phyloP scores from a whole-genome alignment of 2,888 invertebrate genomes.

The Palloptera scutellata region DNA sequence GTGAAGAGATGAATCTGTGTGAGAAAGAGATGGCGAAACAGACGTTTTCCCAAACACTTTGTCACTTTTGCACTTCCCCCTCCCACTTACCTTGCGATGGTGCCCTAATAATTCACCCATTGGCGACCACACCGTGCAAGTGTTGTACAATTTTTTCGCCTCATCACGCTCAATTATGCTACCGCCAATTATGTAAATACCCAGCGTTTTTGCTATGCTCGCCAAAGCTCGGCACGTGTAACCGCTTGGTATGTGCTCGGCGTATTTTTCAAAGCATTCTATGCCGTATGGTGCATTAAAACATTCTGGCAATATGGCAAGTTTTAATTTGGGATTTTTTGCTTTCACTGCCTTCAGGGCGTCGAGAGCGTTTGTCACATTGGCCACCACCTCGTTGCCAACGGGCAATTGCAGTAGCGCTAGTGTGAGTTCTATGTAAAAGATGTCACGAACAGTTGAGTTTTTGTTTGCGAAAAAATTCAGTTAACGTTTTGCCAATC shows the following conservation, averaged over 20 bases:
- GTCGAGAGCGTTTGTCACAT: constrained; percentile 49
- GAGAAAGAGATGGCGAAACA: not conserved
- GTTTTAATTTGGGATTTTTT: constrained; percentile 55
- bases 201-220: constrained; percentile 76
- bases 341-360: constrained; percentile 49
- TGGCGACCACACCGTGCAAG: constrained; percentile 85
- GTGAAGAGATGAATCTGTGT: constrained; percentile 90
- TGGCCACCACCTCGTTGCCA: constrained; percentile 45
- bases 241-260: constrained; percentile 86
- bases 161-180: constrained; percentile 82
- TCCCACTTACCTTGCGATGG: constrained; percentile 75
- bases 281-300: constrained; percentile 95
- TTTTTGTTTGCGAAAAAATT: too few relatives aligned
- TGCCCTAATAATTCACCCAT: constrained; percentile 79
- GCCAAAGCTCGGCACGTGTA: constrained; percentile 77
- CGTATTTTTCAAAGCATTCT: constrained; percentile 79
- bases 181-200: constrained; percentile 86
- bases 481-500: not conserved
- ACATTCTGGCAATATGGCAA: constrained; percentile 83
- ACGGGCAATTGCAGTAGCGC: constrained; percentile 53
- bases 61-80: constrained; percentile 17
- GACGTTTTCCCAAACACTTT: constrained; percentile 15
- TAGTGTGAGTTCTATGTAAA: constrained; percentile 48
- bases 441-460: not conserved
- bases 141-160: constrained; percentile 79